A percentile compares a stretch with the other conserved stretches of the same genome.
Evolutionary conservation across 1,140 invertebrate species (phyloP).

Genomic region (Pygmarrhopalites habei): DNA sequence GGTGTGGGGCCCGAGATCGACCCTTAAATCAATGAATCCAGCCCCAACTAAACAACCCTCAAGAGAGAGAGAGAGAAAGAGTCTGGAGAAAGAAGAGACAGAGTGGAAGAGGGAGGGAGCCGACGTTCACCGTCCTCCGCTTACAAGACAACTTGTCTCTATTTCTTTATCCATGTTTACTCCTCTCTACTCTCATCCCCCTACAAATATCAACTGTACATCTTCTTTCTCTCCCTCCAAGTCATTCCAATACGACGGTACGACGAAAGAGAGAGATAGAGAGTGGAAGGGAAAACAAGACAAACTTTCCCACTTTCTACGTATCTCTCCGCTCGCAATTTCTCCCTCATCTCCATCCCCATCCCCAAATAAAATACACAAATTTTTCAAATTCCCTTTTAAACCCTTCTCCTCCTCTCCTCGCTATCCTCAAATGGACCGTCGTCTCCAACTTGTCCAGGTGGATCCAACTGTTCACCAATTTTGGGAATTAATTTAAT

Average conservation of each 20-base stretch:
- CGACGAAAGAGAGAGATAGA: background rate
- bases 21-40: slow-evolving; percentile 34
- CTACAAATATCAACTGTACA: background rate
- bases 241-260: background rate
- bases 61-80: slow-evolving; percentile 16
- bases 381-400: background rate
- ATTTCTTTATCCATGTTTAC: background rate
- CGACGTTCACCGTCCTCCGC: background rate
- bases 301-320: background rate
- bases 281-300: background rate
- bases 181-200: background rate
- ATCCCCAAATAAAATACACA: too few species aligned
- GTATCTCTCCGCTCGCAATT: too few species aligned
- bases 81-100: too few species aligned
- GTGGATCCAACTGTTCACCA: background rate
- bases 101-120: too few species aligned
- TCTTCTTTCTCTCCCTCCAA: background rate
- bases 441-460: background rate
- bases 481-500: background rate
- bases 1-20: slow-evolving; percentile 26
- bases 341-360: too few species aligned
- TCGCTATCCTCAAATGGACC: background rate
- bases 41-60: slow-evolving; percentile 27
- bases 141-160: background rate
- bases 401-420: background rate